phyloP scores from a whole-genome alignment of 2,797 vertebrate genomes.

The Miichthys miiuy region DNA sequence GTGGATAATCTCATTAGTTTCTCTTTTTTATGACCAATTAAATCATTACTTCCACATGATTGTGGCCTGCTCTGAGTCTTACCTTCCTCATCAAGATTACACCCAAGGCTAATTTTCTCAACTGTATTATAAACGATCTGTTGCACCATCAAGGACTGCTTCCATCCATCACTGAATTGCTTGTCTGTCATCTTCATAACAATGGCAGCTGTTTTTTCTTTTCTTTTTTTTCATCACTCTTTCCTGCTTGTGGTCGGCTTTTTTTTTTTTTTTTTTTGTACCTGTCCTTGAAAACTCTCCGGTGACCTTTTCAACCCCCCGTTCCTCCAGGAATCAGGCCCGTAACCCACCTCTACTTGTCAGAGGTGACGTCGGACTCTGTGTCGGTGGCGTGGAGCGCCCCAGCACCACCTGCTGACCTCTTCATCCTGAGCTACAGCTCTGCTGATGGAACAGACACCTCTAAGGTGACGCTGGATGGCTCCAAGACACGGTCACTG shows the following conservation, averaged over 20 bases:
- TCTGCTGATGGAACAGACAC: conserved; percentile 87
- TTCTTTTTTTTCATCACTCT: conserved; percentile 1
- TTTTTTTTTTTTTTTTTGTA: conserved; percentile 15
- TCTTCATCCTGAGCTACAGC: conserved; percentile 93
- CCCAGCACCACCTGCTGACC: conserved; percentile 94
- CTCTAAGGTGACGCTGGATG: conserved; percentile 90
- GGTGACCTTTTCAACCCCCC: conserved; percentile 61
- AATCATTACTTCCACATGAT: conserved; percentile 64
- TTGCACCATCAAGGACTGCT: conserved; percentile 44
- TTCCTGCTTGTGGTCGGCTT: conserved; percentile 33
- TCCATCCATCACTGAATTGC: conserved; percentile 60
- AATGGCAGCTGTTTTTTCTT: conserved; percentile 19
- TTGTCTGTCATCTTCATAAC: conserved; percentile 61
- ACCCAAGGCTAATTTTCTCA: conserved; percentile 61
- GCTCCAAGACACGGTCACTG: conserved; percentile 89
- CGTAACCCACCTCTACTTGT: conserved; percentile 95
- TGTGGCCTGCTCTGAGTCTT: conserved; percentile 49
- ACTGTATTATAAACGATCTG: conserved; percentile 56
- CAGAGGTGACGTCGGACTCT: conserved; percentile 93
- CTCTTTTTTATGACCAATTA: conserved; percentile 63
- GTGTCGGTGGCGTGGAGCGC: conserved; percentile 94
- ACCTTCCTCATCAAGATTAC: conserved; percentile 59
- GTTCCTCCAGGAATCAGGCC: conserved; percentile 92
- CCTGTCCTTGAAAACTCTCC: conserved; percentile 54
- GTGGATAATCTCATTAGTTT: conserved; percentile 60